phyloP scores from a whole-genome alignment of 2,113 vertebrate genomes.

The Trinectes maculatus region DNA sequence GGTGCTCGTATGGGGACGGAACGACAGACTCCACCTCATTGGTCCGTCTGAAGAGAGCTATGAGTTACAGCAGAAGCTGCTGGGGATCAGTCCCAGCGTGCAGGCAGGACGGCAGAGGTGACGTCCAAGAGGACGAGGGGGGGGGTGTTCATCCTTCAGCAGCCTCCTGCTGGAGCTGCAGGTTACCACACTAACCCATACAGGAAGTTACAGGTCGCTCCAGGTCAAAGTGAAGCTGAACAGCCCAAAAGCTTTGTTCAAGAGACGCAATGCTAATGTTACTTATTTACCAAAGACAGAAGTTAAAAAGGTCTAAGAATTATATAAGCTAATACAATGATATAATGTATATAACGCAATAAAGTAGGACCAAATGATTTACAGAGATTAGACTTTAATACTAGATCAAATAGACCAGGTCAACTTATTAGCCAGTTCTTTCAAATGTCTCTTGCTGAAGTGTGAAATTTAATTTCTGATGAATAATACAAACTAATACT shows the following conservation, averaged over 20 bases:
- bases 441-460: too few relatives aligned
- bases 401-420: too few relatives aligned
- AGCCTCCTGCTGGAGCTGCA: neutral
- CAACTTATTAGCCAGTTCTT: too few relatives aligned
- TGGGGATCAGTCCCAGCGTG: neutral
- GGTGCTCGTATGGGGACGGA: constrained; percentile 37
- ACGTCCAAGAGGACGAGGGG: constrained; percentile 23
- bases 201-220: neutral
- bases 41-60: constrained; percentile 63
- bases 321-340: too few relatives aligned
- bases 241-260: neutral
- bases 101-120: neutral
- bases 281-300: too few relatives aligned
- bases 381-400: too few relatives aligned
- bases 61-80: constrained; percentile 59
- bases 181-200: neutral
- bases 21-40: constrained; percentile 55
- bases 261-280: neutral
- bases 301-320: fast-evolving
- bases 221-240: neutral
- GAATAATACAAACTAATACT: too few relatives aligned
- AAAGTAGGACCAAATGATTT: too few relatives aligned
- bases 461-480: too few relatives aligned
- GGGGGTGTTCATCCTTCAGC: too few relatives aligned
- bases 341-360: too few relatives aligned